A percentile compares a stretch with the other conserved stretches of the same genome.
Evolutionary conservation across 2,113 vertebrate species (phyloP).

Genomic region (Gavia stellata): DNA sequence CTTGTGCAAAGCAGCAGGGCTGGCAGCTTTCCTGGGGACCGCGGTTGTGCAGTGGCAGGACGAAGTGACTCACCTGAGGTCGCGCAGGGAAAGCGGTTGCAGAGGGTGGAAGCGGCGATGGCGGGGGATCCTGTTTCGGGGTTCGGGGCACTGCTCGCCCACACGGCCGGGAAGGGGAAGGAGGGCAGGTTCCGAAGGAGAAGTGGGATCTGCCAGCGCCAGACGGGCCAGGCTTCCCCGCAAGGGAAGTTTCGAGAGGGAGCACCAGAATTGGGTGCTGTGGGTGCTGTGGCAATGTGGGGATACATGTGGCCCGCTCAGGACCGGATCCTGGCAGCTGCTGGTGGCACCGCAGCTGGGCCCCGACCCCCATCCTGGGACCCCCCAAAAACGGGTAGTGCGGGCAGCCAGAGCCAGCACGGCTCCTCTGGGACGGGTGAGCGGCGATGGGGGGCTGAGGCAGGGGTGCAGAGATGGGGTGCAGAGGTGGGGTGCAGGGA

Average conservation of each 20-base stretch:
- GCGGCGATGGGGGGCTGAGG: neutral
- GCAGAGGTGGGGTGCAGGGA: neutral
- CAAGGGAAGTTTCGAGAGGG: fast-evolving
- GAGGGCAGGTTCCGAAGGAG: neutral
- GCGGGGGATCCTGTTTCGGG: neutral
- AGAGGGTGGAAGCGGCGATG: neutral
- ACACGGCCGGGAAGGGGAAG: neutral
- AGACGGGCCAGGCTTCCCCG: too few species aligned
- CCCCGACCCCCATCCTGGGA: too few species aligned
- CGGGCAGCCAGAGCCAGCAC: neutral
- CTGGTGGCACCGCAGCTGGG: neutral
- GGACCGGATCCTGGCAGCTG: neutral
- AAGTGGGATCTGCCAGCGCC: neutral
- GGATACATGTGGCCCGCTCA: fast-evolving
- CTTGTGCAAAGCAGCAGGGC: neutral
- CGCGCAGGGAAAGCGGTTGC: fast-evolving
- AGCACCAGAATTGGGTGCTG: neutral
- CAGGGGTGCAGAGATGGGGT: neutral
- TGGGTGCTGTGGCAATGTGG: fast-evolving
- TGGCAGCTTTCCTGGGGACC: neutral
- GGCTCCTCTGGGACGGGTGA: fast-evolving
- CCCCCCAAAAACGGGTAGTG: fast-evolving
- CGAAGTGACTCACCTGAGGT: neutral
- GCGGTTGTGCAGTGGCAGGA: neutral
- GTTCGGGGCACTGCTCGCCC: fast-evolving